Conservation (phyloP, 1,140 invertebrate species). For the Adelges cooleyi region DNA sequence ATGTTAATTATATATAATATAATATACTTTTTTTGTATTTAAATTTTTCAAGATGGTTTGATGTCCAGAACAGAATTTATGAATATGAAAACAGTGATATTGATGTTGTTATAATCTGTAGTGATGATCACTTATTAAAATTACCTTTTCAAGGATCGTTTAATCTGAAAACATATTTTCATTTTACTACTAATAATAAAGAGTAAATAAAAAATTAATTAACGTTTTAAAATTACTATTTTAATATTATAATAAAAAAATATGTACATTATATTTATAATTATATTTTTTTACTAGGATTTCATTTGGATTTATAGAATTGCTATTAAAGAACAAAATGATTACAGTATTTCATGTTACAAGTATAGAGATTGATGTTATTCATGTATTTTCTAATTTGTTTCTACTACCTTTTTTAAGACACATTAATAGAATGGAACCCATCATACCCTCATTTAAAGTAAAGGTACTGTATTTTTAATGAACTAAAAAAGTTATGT, state of each 20-base stretch:
- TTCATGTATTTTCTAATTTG: background rate
- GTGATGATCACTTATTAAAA: background rate
- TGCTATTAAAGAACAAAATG: background rate
- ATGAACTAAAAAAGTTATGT: too few species aligned
- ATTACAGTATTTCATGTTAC: background rate
- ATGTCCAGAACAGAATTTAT: too few species aligned
- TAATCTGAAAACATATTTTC: background rate
- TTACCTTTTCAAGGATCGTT: background rate
- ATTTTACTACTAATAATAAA: background rate
- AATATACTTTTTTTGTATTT: background rate
- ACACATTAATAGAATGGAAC: background rate
- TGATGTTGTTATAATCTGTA: background rate
- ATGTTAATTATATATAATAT: background rate
- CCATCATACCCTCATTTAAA: background rate
- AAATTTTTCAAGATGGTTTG: background rate
- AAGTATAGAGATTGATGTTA: background rate
- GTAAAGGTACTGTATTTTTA: constrained; percentile 11
- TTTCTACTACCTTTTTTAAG: constrained; percentile 10
- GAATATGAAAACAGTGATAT: background rate
- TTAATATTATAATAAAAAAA: background rate
- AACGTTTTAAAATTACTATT: background rate
- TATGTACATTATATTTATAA: background rate
- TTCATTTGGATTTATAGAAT: background rate
- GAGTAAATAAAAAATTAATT: background rate
- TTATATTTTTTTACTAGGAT: background rate